Percentiles rank a stretch among this genome's conserved stretches.
Conservation (phyloP, 35 echinoderm and acorn worm species). For the Apostichopus japonicus region DNA sequence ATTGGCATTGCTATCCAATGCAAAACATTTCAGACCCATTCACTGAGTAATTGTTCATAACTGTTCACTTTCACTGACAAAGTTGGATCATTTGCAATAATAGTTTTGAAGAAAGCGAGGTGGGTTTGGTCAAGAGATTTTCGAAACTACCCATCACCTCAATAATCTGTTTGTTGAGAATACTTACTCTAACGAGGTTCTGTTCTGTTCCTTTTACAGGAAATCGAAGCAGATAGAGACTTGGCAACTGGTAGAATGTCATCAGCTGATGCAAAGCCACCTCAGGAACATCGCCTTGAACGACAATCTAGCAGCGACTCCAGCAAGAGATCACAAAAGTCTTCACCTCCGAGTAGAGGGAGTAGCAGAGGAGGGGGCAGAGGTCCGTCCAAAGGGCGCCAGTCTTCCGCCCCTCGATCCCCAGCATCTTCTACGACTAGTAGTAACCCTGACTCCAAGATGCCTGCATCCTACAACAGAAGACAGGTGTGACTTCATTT, state of each 20-base stretch:
- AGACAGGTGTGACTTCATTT: conserved; percentile 24
- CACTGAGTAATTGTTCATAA: no score
- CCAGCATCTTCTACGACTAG: conserved; percentile 6
- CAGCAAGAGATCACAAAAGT: conserved; percentile 48
- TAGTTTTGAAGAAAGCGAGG: no score
- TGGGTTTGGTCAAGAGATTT: no score
- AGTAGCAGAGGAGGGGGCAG: conserved; percentile 36
- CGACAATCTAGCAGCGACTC: conserved; percentile 48
- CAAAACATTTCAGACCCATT: no score
- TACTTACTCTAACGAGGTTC: no score
- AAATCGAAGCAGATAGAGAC: conserved; percentile 48
- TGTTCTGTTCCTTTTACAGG: neutral
- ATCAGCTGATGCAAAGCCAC: neutral
- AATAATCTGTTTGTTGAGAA: no score
- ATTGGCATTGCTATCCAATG: no score
- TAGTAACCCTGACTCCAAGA: conserved; percentile 35
- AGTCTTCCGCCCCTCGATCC: conserved; percentile 16
- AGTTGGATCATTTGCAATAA: no score
- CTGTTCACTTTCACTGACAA: no score
- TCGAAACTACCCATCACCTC: no score
- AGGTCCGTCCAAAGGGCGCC: conserved; percentile 21
- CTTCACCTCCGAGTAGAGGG: conserved; percentile 28
- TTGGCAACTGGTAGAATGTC: conserved; percentile 40
- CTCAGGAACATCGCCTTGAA: conserved; percentile 28
- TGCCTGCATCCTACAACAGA: conserved; percentile 24